A percentile compares a stretch with the other conserved stretches of the same genome.
Evolutionary conservation across 2,888 invertebrate genomes (phyloP).

Genomic region (Syrphus vitripennis): DNA sequence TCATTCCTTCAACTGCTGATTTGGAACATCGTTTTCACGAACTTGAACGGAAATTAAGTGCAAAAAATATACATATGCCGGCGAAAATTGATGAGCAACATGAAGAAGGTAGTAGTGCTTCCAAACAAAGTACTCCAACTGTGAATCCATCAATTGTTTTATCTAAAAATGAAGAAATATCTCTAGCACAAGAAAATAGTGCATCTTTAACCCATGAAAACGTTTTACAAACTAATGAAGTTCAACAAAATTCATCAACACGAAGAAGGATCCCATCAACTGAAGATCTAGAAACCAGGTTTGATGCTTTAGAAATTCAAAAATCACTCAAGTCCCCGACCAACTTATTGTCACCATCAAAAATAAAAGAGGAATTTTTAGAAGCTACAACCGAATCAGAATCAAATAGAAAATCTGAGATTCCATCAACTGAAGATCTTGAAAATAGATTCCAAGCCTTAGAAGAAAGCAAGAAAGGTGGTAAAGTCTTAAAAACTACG

Average conservation of each 20-base stretch:
- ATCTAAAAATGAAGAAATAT: slow-evolving; percentile 5
- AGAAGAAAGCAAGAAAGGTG: slow-evolving; percentile 71
- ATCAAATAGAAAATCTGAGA: slow-evolving; percentile 56
- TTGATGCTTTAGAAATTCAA: slow-evolving; percentile 72
- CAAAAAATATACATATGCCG: neutral
- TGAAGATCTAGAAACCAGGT: slow-evolving; percentile 77
- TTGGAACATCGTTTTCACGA: slow-evolving; percentile 78
- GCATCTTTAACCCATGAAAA: neutral
- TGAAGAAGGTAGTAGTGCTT: neutral
- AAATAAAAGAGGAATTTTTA: slow-evolving; percentile 1
- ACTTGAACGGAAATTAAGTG: slow-evolving; percentile 74
- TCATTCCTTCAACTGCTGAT: slow-evolving; percentile 77
- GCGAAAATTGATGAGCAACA: neutral
- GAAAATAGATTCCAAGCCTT: slow-evolving; percentile 78
- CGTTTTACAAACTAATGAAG: slow-evolving; percentile 2
- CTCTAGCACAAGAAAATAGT: neutral
- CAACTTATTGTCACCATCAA: slow-evolving; percentile 34
- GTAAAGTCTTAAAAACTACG: neutral
- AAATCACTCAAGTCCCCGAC: slow-evolving; percentile 56
- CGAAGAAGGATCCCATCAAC: slow-evolving; percentile 74
- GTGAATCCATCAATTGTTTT: slow-evolving; percentile 17
- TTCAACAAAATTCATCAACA: slow-evolving; percentile 1
- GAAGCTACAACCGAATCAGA: neutral
- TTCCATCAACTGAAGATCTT: slow-evolving; percentile 78
- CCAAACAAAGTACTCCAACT: neutral